Evolutionary conservation across 2,797 vertebrate genomes (phyloP), one percentile per base, ranked within the genome.

Genomic region (Anguilla marmorata): DNA sequence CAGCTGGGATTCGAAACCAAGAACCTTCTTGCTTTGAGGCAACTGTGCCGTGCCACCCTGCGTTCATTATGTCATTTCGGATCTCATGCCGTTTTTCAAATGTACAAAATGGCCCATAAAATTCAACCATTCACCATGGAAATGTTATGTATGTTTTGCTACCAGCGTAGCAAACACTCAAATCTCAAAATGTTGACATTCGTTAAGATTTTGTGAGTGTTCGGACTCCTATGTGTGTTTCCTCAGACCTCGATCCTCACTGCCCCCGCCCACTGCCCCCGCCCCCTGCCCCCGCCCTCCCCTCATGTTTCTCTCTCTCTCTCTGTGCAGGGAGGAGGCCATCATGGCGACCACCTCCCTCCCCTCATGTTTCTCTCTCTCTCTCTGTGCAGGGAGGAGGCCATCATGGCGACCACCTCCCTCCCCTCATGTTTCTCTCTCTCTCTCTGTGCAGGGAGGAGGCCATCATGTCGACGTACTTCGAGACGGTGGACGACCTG

Each of bases 401-500:
- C 98, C 0, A 97, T 99, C 96, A 95, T 98, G 96, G 98, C 98
- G 50, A 99, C 98, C 33, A 33, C 33, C 33, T 33, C 37, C 37
- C 37, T 37, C 37, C 33, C 33, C 33, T 33, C 48, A 50, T 50
- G 50, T 60, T 21, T 60, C 58, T 0, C 69, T 93, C 74, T 80
- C 54, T 92, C 94, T 94, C 93, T 91, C 92, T 90, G 95, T 95
- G 76, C 95, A 99, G 98, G 94, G 98, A 99, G 94, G 98, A 99
- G 94, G 97, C 98, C 0, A 97, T 99, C 96, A 95, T 98, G 96
- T 98, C 98, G 50, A 99, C 98, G 0, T 98, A 99, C 92, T 99
- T 99, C 3, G 98, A 99, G 93, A 97, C 97, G 2, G 97, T 99
- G 88, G 98, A 99, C 58, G 98, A 99, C 90, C 95, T 99, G 8